Conservation (phyloP, 1,140 invertebrate species). For the Teleogryllus occipitalis region DNA sequence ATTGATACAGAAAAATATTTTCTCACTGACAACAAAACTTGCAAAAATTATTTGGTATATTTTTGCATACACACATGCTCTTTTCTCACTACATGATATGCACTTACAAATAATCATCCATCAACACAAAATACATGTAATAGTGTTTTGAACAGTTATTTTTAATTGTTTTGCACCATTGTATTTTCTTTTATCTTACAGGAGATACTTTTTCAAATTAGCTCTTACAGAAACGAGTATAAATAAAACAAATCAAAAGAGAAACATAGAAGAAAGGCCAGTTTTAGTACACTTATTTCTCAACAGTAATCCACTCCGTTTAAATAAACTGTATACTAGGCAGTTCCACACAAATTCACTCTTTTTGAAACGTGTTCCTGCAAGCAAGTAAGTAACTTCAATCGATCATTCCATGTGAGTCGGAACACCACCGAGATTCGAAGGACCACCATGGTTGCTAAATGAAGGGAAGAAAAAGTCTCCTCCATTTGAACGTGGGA, state of each 20-base stretch:
- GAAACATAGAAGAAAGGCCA: neutral
- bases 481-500: slow-evolving; percentile 48
- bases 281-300: too few species aligned
- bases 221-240: neutral
- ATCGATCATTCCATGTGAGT: neutral
- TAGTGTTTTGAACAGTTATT: too few species aligned
- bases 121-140: too few species aligned
- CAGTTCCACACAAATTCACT: neutral
- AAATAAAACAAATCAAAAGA: neutral
- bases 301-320: too few species aligned
- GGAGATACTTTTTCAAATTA: too few species aligned
- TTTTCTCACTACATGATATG: too few species aligned
- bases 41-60: too few species aligned
- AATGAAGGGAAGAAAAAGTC: slow-evolving; percentile 15
- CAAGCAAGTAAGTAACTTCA: neutral
- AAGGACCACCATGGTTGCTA: slow-evolving; percentile 11
- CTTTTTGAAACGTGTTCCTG: neutral
- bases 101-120: too few species aligned
- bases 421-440: neutral
- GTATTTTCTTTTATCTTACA: too few species aligned
- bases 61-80: too few species aligned
- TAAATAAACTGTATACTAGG: too few species aligned
- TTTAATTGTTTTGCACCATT: too few species aligned
- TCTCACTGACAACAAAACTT: neutral
- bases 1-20: neutral